phyloP scores from a whole-genome alignment of 2,113 vertebrate genomes.

The Hiodon alosoides region DNA sequence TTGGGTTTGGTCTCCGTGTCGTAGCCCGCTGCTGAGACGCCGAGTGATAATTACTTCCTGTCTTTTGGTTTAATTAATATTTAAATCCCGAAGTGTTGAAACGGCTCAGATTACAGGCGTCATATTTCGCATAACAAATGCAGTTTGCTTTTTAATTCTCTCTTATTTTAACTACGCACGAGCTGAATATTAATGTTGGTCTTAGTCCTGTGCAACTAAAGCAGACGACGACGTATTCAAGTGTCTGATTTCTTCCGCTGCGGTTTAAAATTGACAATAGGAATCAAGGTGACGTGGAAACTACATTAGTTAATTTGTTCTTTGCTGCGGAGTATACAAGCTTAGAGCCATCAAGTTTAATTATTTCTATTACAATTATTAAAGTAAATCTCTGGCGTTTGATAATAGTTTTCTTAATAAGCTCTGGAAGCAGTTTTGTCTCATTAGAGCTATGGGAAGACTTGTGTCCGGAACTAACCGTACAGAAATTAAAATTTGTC shows the following conservation, averaged over 20 bases:
- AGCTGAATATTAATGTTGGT: constrained; percentile 20
- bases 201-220: constrained; percentile 2
- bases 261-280: constrained; percentile 48
- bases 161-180: constrained; percentile 33
- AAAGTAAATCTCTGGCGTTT: neutral
- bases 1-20: neutral
- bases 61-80: constrained; percentile 23
- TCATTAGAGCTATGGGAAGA: no score
- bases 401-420: no score
- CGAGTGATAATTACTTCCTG: constrained; percentile 18
- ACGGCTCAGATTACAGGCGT: constrained; percentile 8
- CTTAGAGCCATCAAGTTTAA: constrained; percentile 47
- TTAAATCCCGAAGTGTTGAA: neutral
- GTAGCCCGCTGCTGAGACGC: neutral
- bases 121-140: constrained; percentile 8
- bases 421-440: no score
- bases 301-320: constrained; percentile 27
- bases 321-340: constrained; percentile 42
- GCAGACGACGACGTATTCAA: neutral
- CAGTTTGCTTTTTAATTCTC: constrained; percentile 6
- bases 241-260: no score
- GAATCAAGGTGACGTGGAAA: constrained; percentile 43
- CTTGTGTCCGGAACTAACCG: no score
- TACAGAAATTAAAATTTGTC: no score
- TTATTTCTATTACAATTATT: constrained; percentile 29